Conservation (phyloP, 1,140 invertebrate genomes). For the Zeugodacus cucurbitae region DNA sequence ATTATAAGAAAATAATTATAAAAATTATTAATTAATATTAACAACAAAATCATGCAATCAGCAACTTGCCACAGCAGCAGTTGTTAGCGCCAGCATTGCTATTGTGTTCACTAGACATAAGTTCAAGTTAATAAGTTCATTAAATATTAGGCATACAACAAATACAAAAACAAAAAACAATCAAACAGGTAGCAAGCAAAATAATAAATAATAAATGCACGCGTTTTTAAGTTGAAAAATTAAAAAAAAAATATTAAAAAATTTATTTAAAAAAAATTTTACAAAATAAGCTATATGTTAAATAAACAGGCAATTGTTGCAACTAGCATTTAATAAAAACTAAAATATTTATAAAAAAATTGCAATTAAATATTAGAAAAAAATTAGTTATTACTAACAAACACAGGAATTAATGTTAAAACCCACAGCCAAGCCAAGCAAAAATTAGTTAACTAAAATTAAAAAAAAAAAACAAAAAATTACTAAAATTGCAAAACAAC, state of each 20-base stretch:
- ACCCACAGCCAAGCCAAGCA: neutral
- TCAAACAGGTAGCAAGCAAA: neutral
- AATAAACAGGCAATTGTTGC: neutral
- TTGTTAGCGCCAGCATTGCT: conserved; percentile 13
- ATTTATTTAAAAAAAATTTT: neutral
- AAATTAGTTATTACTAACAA: neutral
- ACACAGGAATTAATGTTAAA: conserved; percentile 22
- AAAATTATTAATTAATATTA: neutral
- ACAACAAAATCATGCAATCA: neutral
- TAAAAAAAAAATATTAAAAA: too few relatives aligned
- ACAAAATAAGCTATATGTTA: neutral
- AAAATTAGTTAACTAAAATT: neutral
- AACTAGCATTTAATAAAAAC: neutral
- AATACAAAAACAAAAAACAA: neutral
- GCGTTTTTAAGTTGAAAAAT: neutral
- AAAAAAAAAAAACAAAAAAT: neutral
- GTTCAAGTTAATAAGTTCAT: neutral
- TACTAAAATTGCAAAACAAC: neutral
- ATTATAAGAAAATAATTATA: neutral
- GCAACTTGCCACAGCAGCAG: neutral
- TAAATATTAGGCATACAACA: neutral
- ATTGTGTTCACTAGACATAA: conserved; percentile 31
- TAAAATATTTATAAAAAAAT: neutral
- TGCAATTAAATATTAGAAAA: neutral
- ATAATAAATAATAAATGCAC: neutral